A percentile compares a stretch with the other conserved stretches of the same genome.
Conservation (phyloP, 2,797 vertebrate genomes). For the Sparus aurata region DNA sequence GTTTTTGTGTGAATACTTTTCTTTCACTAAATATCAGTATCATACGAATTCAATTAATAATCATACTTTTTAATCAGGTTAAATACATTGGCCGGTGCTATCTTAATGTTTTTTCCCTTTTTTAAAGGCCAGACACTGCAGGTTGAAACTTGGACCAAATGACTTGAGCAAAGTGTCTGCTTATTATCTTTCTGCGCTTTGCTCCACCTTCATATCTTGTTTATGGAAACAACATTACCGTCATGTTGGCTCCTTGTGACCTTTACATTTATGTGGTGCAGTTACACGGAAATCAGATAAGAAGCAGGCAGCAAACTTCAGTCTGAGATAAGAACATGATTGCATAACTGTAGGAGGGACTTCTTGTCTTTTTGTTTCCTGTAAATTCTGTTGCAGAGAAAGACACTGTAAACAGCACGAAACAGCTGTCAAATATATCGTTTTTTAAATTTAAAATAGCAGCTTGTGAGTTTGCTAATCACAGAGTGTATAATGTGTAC, state of each 20-base stretch:
- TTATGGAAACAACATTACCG: conserved; percentile 21
- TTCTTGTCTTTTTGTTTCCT: conserved; percentile 9
- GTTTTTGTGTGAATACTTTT: no score
- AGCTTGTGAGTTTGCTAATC: neutral
- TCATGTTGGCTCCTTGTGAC: conserved; percentile 28
- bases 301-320: conserved; percentile 15
- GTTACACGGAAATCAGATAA: conserved; percentile 42
- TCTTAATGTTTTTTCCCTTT: no score
- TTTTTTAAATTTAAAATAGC: neutral
- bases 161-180: neutral
- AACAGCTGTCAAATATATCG: conserved; percentile 10
- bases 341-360: conserved; percentile 14
- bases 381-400: no score
- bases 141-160: no score
- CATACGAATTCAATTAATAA: no score
- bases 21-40: no score
- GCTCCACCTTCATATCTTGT: conserved; percentile 3
- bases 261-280: conserved; percentile 17
- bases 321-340: conserved; percentile 33
- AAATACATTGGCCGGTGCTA: no score
- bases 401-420: neutral
- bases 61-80: no score
- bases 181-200: neutral
- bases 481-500: neutral
- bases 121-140: no score